These are phyloP conservation scores for Mycetomoellerius zeteki DNA, from an alignment of 1,140 invertebrate genomes.

Conservation along the genomic window DNA sequence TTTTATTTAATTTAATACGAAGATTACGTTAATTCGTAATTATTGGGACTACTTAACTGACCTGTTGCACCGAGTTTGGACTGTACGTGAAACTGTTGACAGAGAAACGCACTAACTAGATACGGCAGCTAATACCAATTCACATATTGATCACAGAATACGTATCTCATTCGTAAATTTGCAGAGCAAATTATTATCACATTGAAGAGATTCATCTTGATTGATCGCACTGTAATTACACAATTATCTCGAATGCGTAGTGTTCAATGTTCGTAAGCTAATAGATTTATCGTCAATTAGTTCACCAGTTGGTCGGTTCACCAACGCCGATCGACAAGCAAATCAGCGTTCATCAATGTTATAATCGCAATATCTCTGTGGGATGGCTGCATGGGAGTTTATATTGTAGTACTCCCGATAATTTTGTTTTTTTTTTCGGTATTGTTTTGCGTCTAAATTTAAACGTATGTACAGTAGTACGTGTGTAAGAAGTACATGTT, in stretches of 20 bases:
- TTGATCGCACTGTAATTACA: slow-evolving; percentile 34
- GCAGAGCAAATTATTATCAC: slow-evolving; percentile 7
- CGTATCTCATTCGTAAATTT: neutral
- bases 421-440: neutral
- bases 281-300: slow-evolving; percentile 1
- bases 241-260: slow-evolving; percentile 20
- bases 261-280: neutral
- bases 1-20: neutral
- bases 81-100: slow-evolving; percentile 24
- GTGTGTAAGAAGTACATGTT: slow-evolving; percentile 40
- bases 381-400: too few species aligned
- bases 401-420: neutral
- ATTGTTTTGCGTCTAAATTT: slow-evolving; percentile 15
- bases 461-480: neutral
- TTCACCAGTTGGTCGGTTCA: neutral
- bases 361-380: neutral
- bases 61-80: slow-evolving; percentile 46
- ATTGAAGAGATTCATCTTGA: slow-evolving; percentile 9
- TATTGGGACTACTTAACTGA: slow-evolving; percentile 33
- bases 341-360: neutral
- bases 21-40: slow-evolving; percentile 8
- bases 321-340: neutral
- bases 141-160: slow-evolving; percentile 47
- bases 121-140: slow-evolving; percentile 35
- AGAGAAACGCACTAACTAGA: slow-evolving; percentile 21